A percentile compares a stretch with the other conserved stretches of the same genome.
Evolutionary conservation across 2,888 invertebrate species (phyloP).

Genomic region (Loripinus fragilis): DNA sequence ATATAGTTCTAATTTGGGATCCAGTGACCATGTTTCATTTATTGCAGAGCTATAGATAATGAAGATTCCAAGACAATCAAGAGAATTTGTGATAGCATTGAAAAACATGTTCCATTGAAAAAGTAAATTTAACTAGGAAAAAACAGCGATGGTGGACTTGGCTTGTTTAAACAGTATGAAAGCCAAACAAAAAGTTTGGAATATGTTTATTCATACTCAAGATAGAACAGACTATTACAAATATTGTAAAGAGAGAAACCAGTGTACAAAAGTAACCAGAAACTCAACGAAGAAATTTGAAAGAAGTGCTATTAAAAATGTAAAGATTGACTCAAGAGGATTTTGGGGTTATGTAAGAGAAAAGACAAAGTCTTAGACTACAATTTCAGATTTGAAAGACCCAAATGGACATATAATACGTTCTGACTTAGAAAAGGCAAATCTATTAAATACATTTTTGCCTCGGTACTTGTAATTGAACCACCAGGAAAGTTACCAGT

Average conservation of each 20-base stretch:
- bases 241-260: neutral
- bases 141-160: neutral
- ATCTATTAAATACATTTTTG: conserved; percentile 12
- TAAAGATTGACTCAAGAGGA: conserved; percentile 1
- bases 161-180: neutral
- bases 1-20: neutral
- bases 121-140: neutral
- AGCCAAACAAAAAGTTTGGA: conserved; percentile 11
- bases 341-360: conserved; percentile 12
- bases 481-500: neutral
- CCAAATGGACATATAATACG: neutral
- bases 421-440: neutral
- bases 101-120: conserved; percentile 12
- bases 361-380: neutral
- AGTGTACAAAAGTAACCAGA: neutral
- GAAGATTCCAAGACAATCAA: neutral
- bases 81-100: neutral
- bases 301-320: neutral
- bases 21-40: conserved; percentile 27
- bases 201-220: neutral
- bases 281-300: conserved; percentile 1
- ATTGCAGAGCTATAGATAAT: neutral
- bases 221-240: neutral
- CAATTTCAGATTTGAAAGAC: neutral
- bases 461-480: conserved; percentile 4